Evolutionary conservation across 2,113 vertebrate genomes (phyloP).

Genomic region (Mesembrinibis cayennensis): DNA sequence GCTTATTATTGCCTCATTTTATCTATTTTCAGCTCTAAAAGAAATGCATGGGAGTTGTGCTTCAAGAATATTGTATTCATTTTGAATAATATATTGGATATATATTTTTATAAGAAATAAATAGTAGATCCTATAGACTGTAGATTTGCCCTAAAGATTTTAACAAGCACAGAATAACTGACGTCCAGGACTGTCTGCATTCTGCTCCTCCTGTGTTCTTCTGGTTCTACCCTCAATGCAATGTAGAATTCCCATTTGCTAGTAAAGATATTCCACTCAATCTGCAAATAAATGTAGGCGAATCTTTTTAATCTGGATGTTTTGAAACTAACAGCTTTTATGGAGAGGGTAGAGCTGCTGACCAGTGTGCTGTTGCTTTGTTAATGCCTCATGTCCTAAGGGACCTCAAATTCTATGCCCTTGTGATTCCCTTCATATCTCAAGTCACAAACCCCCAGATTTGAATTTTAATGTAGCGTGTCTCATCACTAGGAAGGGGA

Average conservation of each 20-base stretch:
- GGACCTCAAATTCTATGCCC: not conserved
- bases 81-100: not conserved
- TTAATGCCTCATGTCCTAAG: not conserved
- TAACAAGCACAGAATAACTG: not conserved
- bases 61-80: not conserved
- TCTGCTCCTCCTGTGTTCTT: not conserved
- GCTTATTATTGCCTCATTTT: not conserved
- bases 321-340: not conserved
- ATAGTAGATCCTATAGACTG: not conserved
- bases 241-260: not conserved
- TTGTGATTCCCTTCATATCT: not conserved
- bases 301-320: not conserved
- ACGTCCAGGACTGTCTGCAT: not conserved
- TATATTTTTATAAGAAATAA: not conserved
- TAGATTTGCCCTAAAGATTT: not conserved
- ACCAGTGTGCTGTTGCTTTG: not conserved
- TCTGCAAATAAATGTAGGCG: not conserved
- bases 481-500: not conserved
- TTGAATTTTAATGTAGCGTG: not conserved
- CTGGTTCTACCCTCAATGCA: not conserved
- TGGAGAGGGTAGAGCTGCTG: not conserved
- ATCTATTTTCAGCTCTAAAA: not conserved
- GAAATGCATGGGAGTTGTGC: not conserved
- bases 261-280: not conserved
- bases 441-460: not conserved